Conservation (phyloP, 2,797 vertebrate species). For the Pseudochromis fuscus region DNA sequence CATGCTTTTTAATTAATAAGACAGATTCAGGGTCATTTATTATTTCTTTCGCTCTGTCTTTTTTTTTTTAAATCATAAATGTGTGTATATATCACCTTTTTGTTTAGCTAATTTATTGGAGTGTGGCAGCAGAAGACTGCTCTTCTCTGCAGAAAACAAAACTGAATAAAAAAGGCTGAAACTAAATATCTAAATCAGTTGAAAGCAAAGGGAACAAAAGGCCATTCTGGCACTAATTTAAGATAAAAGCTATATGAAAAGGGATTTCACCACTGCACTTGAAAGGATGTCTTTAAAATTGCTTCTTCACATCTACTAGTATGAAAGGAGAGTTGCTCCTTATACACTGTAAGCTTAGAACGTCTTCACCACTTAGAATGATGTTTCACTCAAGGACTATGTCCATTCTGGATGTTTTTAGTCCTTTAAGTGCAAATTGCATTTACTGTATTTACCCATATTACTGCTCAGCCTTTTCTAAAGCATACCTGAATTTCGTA, state of each 20-base stretch:
- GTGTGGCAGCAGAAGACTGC: background rate
- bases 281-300: conserved; percentile 24
- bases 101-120: conserved; percentile 14
- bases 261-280: conserved; percentile 17
- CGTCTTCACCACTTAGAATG: conserved; percentile 10
- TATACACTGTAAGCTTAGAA: conserved; percentile 1
- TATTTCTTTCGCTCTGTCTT: conserved; percentile 8
- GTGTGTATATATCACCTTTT: conserved; percentile 13
- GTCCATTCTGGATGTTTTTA: conserved; percentile 3
- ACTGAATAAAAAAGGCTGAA: conserved; percentile 16
- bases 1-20: conserved; percentile 29
- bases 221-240: conserved; percentile 9
- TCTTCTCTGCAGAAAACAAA: conserved; percentile 19
- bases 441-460: background rate
- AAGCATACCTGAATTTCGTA: conserved; percentile 14
- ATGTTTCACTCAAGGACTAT: conserved; percentile 17
- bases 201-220: conserved; percentile 34
- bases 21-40: background rate
- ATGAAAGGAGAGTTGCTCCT: conserved; percentile 9
- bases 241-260: conserved; percentile 20
- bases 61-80: background rate
- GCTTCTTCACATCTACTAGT: background rate
- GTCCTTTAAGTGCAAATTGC: conserved; percentile 6
- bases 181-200: conserved; percentile 35
- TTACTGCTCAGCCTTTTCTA: conserved; percentile 19